These are phyloP conservation scores for Pandemis corylana DNA, from an alignment of 2,888 invertebrate species.

Conservation along the genomic window DNA sequence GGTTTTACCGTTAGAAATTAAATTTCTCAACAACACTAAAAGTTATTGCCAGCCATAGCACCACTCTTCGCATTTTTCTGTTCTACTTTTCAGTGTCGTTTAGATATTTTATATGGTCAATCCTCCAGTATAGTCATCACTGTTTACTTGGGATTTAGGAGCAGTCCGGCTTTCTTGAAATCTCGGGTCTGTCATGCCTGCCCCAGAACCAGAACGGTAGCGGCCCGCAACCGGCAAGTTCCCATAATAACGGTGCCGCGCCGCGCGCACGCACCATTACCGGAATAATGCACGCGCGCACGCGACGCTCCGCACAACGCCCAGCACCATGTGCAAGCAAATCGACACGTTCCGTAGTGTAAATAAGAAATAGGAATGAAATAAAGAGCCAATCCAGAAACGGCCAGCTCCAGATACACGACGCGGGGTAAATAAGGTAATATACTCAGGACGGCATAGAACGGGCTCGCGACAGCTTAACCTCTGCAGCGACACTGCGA, in stretches of 20 bases:
- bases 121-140: too few relatives aligned
- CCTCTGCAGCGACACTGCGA: background rate
- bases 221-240: background rate
- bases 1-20: too few relatives aligned
- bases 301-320: slow-evolving; percentile 4
- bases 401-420: background rate
- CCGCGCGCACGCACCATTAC: slow-evolving; percentile 1
- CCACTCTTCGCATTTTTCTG: too few relatives aligned
- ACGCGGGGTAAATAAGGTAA: background rate
- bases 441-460: background rate
- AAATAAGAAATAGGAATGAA: background rate
- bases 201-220: slow-evolving; percentile 19
- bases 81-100: too few relatives aligned
- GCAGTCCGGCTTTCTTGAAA: background rate
- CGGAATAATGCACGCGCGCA: slow-evolving; percentile 25
- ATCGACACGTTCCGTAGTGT: background rate
- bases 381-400: background rate
- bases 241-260: slow-evolving; percentile 25
- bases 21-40: too few relatives aligned
- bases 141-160: background rate
- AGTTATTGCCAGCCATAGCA: too few relatives aligned
- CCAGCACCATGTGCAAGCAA: background rate
- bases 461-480: background rate
- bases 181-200: background rate
- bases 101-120: too few relatives aligned